A percentile compares a stretch with the other conserved stretches of the same genome.
Evolutionary conservation across 1,140 invertebrate species (phyloP).

Genomic region (Drosophila equinoxialis): DNA sequence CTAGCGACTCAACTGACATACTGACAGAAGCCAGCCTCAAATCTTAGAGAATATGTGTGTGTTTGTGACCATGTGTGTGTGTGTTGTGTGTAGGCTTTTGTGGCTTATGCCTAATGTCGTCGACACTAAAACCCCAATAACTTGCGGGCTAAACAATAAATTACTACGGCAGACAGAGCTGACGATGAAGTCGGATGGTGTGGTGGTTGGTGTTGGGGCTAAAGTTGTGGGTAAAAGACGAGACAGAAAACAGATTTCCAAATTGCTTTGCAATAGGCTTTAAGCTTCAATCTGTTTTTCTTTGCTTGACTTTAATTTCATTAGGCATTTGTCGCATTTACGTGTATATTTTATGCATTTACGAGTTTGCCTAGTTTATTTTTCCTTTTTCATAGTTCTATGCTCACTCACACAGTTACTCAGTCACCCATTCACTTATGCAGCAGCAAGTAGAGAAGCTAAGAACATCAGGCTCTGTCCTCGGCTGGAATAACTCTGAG

Average conservation of each 20-base stretch:
- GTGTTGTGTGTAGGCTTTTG: constrained; percentile 37
- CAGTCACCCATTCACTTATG: constrained; percentile 57
- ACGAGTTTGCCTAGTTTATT: constrained; percentile 29
- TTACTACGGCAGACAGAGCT: constrained; percentile 45
- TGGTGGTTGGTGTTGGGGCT: background rate
- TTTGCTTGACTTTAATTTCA: constrained; percentile 54
- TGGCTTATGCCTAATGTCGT: constrained; percentile 68
- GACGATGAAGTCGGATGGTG: constrained; percentile 22
- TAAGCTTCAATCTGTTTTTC: constrained; percentile 23
- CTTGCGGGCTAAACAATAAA: constrained; percentile 69
- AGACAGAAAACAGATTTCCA: constrained; percentile 51
- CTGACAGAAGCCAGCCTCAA: constrained; percentile 59
- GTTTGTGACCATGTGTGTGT: constrained; percentile 6
- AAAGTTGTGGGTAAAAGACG: background rate
- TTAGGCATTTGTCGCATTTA: constrained; percentile 27
- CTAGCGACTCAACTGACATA: constrained; percentile 44
- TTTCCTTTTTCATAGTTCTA: constrained; percentile 19
- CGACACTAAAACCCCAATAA: constrained; percentile 74
- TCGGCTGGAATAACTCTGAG: constrained; percentile 65
- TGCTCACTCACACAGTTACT: constrained; percentile 25
- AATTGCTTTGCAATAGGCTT: constrained; percentile 16
- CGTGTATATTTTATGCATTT: constrained; percentile 61
- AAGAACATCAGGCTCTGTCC: constrained; percentile 26
- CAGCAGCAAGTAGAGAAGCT: constrained; percentile 14
- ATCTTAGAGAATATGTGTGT: constrained; percentile 31